Conservation (phyloP, 2,888 invertebrate species). For the Agrotis puta region DNA sequence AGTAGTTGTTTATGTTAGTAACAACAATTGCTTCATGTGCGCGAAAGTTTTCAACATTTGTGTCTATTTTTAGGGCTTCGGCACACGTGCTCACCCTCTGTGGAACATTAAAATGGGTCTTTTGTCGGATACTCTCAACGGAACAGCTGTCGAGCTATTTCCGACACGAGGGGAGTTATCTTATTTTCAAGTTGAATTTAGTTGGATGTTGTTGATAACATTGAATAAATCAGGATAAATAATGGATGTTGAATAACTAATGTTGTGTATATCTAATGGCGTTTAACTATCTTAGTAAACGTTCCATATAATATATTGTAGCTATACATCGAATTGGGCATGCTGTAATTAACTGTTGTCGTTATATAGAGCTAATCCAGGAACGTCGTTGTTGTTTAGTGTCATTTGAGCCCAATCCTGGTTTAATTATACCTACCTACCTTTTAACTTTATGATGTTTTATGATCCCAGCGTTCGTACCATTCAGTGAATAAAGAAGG, state of each 20-base stretch:
- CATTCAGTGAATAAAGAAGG: conserved; percentile 13
- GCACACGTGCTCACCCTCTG: conserved; percentile 75
- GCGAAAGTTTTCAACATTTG: conserved; percentile 55
- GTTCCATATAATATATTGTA: conserved; percentile 9
- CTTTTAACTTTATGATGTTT: not conserved
- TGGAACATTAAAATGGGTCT: conserved; percentile 78
- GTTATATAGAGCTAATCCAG: conserved; percentile 17
- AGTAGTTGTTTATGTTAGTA: conserved; percentile 49
- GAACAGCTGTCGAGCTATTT: conserved; percentile 89
- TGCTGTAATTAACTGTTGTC: conserved; percentile 25
- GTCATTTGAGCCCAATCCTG: conserved; percentile 16
- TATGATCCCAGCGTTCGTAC: not conserved
- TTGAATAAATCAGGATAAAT: conserved; percentile 44
- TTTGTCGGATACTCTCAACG: conserved; percentile 80
- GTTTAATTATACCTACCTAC: not conserved
- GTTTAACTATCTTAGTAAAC: conserved; percentile 20
- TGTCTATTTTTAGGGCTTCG: conserved; percentile 69
- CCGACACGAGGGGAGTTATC: conserved; percentile 81
- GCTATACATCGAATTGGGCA: conserved; percentile 16
- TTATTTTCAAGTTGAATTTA: conserved; percentile 72
- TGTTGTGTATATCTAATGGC: conserved; percentile 35
- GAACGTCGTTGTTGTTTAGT: conserved; percentile 14
- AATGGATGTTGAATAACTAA: conserved; percentile 39
- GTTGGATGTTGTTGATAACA: conserved; percentile 59
- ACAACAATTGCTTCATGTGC: conserved; percentile 53